Evolutionary conservation across 2,113 vertebrate species (phyloP).

Genomic region (Syrrhaptes paradoxus): DNA sequence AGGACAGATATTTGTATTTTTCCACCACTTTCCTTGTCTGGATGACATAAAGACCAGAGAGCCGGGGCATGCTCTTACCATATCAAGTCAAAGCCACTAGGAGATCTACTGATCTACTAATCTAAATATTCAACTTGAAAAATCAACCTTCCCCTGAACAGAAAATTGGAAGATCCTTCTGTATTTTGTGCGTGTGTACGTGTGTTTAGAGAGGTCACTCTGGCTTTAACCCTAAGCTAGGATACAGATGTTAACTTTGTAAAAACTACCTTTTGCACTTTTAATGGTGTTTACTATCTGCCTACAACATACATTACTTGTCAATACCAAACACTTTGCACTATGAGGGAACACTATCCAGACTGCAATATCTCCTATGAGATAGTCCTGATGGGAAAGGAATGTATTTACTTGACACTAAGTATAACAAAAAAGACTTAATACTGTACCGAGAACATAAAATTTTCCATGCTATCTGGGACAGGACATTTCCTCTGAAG

Average conservation of each 20-base stretch:
- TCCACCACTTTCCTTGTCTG: not conserved
- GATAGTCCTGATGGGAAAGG: not conserved
- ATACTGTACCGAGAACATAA: not conserved
- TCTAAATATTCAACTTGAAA: not conserved
- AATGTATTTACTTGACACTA: not conserved
- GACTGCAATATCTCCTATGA: not conserved
- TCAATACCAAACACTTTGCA: not conserved
- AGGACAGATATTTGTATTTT: not conserved
- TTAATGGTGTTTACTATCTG: not conserved
- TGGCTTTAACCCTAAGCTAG: not conserved
- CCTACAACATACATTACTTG: not conserved
- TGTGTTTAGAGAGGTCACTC: not conserved
- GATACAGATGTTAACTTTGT: not conserved
- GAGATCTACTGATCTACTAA: not conserved
- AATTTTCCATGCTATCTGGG: not conserved
- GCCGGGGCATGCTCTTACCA: not conserved
- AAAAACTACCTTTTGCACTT: not conserved
- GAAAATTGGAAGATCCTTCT: not conserved
- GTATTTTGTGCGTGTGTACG: not conserved
- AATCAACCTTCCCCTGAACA: not conserved
- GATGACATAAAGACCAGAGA: not conserved
- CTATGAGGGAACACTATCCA: not conserved
- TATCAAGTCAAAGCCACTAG: not conserved
- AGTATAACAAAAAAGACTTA: not conserved
- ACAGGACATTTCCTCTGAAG: not conserved